Base-by-base conservation (phyloP, 2,113 vertebrate genomes). In the Scomber japonicus region DNA sequence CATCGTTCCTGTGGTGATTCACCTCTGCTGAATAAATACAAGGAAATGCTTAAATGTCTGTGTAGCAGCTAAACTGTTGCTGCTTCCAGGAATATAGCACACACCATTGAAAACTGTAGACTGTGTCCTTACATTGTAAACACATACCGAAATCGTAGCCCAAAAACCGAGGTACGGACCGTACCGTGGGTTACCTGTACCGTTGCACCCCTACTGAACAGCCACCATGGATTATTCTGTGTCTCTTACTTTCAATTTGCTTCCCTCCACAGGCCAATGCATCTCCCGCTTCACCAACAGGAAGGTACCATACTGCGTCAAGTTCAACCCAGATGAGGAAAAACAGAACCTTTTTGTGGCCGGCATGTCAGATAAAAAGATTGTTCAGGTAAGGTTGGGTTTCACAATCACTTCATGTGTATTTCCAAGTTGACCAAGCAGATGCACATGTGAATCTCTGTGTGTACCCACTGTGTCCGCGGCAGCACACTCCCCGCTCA, bases 321-420 rank as follows among this genome's bases (percentile, higher is more conserved):
- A 99, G 88, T 99, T 99, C 92, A 99, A 99, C 92, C 98, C 98
- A 11, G 98, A 99, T 12, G 97, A 99, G 92, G 98, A 99, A 82
- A 99, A 99, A 75, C 98, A 99, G 87, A 97, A 93, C 89, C 96
- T 99, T 31, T 97, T 99, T 82, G 98, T 99, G 80, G 98, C 98
- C 49, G 98, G 98, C 21, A 99, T 99, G 98, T 99, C 98, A 0
- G 98, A 99, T 93, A 99, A 99, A 86, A 99, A 99, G 94, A 99
- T 99, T 61, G 98, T 99, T 11, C 98, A 99, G 94, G 98, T 99
- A 93, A 93, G 64, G 73, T 11, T 45, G 11, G 7, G 16, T 3
- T 61, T 19, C 10, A 3, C 27, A 40, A 4, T 51, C 67, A 35
- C 74, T 21, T 54, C 17, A 15, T 44, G 56, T 78, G 68, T 49